These are phyloP conservation scores for Eleutherodactylus coqui DNA, from an alignment of 2,797 vertebrate species.

Conservation along the genomic window DNA sequence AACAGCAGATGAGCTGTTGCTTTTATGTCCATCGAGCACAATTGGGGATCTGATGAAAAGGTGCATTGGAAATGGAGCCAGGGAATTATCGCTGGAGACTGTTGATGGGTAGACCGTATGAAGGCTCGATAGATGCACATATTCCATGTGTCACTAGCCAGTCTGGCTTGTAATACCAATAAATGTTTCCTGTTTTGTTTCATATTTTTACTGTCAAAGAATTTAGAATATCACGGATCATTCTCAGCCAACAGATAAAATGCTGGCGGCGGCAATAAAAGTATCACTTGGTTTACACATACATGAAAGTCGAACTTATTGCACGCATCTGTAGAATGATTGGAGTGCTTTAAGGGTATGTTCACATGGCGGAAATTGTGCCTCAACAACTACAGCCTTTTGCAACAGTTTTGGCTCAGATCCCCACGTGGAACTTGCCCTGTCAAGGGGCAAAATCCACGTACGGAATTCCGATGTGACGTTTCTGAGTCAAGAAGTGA, in stretches of 20 bases:
- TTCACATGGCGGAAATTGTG: too few species aligned
- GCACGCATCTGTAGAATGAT: too few species aligned
- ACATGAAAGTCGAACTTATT: background rate
- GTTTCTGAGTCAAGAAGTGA: too few species aligned
- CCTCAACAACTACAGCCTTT: too few species aligned
- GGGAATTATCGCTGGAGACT: background rate
- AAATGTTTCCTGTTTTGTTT: conserved; percentile 4
- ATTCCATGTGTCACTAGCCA: background rate
- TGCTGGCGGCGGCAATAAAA: background rate
- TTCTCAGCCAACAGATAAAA: background rate
- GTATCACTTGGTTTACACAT: background rate
- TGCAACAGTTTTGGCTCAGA: too few species aligned
- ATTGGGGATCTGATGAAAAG: conserved; percentile 27
- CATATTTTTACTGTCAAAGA: background rate
- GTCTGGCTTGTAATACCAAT: background rate
- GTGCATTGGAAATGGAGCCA: background rate
- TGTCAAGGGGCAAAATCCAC: too few species aligned
- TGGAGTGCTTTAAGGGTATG: too few species aligned
- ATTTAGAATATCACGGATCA: conserved; percentile 11
- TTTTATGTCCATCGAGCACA: conserved; percentile 37
- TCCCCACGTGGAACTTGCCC: too few species aligned
- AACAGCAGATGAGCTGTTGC: conserved; percentile 39
- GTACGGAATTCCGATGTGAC: too few species aligned
- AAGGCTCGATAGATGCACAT: background rate
- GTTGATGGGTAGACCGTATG: background rate